Conservation (phyloP, 2,797 vertebrate genomes). For the Urosaurus nigricauda region DNA sequence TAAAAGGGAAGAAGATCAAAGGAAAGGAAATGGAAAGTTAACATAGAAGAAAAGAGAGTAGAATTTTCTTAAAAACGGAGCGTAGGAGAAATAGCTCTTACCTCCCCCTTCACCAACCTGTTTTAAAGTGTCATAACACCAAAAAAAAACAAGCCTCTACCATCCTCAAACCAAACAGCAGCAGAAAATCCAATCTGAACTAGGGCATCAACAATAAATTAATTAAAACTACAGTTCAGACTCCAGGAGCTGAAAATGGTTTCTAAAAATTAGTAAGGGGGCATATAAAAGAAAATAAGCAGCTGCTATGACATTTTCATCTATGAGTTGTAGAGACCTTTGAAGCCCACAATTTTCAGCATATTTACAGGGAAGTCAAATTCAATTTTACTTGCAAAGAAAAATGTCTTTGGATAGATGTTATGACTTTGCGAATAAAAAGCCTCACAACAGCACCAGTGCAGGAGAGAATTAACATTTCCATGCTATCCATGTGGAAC, state of each 20-base stretch:
- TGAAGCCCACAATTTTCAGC: background rate
- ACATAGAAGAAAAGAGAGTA: background rate
- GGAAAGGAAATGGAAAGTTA: constrained; percentile 7
- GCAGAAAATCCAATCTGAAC: background rate
- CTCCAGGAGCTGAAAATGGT: background rate
- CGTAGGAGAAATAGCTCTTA: background rate
- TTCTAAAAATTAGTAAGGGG: background rate
- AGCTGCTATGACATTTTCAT: background rate
- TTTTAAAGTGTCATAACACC: background rate
- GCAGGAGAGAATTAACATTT: background rate
- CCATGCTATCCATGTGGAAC: background rate
- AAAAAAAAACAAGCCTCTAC: background rate
- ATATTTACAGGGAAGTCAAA: constrained; percentile 3
- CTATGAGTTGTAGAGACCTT: background rate
- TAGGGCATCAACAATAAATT: background rate
- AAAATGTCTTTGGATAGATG: background rate
- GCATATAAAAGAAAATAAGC: background rate
- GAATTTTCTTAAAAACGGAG: constrained; percentile 35
- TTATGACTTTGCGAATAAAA: background rate
- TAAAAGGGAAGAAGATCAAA: constrained; percentile 22
- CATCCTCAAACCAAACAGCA: background rate
- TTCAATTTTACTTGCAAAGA: background rate
- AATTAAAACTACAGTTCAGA: background rate
- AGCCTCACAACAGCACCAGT: background rate
- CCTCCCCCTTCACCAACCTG: background rate